phyloP scores from a whole-genome alignment of 2,797 vertebrate species.

The Simalia tracyae region DNA sequence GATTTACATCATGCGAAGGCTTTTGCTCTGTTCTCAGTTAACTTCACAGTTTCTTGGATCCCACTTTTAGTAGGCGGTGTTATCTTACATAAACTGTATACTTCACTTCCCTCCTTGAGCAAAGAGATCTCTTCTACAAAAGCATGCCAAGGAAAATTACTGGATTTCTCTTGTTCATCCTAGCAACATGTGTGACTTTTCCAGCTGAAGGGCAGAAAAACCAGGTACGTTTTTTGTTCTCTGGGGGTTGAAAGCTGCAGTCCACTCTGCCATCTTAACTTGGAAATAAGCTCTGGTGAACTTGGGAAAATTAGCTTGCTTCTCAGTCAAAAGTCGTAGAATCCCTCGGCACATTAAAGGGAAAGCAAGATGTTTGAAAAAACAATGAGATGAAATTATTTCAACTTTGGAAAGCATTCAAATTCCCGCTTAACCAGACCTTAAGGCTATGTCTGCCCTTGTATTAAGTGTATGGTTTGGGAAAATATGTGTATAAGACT shows the following conservation, averaged over 20 bases:
- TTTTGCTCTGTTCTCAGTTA: constrained; percentile 58
- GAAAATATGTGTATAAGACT: background rate
- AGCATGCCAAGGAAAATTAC: constrained; percentile 61
- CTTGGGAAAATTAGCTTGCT: background rate
- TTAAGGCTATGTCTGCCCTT: background rate
- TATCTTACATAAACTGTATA: constrained; percentile 57
- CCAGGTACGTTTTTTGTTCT: constrained; percentile 53
- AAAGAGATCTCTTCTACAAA: constrained; percentile 55
- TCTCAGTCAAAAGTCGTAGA: background rate
- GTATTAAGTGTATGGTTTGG: background rate
- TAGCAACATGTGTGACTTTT: constrained; percentile 49
- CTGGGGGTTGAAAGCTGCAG: constrained; percentile 7
- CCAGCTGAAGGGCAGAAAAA: constrained; percentile 49
- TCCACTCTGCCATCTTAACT: background rate
- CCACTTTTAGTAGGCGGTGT: constrained; percentile 61
- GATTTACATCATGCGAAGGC: constrained; percentile 45
- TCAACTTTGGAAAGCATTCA: background rate
- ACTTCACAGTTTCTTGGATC: constrained; percentile 67
- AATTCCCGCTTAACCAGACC: background rate
- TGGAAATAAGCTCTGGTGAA: background rate
- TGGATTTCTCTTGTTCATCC: constrained; percentile 59
- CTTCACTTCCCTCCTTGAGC: constrained; percentile 40
- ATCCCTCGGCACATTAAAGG: background rate
- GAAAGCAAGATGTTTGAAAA: background rate
- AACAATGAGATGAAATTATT: background rate